These are phyloP conservation scores for Microtus obscurus DNA, from an alignment of 2,797 vertebrate genomes.

Conservation along the genomic window DNA sequence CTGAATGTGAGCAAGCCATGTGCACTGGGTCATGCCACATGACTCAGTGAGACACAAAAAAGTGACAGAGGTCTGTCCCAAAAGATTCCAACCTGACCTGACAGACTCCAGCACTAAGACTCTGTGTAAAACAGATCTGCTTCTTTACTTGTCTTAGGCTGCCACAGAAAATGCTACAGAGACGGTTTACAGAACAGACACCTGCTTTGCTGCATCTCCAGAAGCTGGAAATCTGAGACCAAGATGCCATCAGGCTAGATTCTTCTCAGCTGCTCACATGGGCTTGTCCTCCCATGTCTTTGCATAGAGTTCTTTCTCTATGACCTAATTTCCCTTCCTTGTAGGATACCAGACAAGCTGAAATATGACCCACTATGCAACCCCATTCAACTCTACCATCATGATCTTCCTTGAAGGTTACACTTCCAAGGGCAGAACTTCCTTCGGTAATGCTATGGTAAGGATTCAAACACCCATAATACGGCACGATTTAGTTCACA, in stretches of 20 bases:
- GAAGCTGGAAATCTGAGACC: not conserved
- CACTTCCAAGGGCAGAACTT: not conserved
- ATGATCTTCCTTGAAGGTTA: not conserved
- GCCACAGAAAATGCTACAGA: not conserved
- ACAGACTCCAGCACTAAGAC: not conserved
- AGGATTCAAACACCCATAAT: not conserved
- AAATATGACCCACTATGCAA: not conserved
- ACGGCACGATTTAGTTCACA: not conserved
- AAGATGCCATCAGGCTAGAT: not conserved
- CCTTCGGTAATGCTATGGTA: not conserved
- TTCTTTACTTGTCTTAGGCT: not conserved
- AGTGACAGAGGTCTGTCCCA: not conserved
- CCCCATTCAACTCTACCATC: not conserved
- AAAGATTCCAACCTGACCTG: not conserved
- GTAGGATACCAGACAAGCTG: not conserved
- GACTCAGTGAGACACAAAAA: not conserved
- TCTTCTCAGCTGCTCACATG: not conserved
- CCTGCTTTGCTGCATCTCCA: not conserved
- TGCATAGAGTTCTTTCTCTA: not conserved
- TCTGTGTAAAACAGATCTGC: not conserved
- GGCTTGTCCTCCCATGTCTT: not conserved
- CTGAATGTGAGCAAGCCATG: not conserved
- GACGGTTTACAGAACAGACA: not conserved
- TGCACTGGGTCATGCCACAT: not conserved
- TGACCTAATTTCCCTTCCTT: not conserved